phyloP scores from a whole-genome alignment of 2,797 vertebrate species.

The Geotria australis region DNA sequence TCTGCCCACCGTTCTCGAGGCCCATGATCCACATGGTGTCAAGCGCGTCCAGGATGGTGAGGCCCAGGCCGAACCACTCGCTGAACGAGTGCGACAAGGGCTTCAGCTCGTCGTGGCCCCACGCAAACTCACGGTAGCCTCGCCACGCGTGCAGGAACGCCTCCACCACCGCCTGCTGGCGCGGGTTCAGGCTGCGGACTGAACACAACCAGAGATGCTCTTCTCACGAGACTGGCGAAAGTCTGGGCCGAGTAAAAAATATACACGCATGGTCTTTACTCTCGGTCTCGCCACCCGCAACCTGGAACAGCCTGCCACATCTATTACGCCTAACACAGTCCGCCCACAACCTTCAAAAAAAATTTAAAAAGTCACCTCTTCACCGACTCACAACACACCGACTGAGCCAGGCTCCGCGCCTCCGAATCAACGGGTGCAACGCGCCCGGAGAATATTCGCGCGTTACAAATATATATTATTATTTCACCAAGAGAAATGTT shows the following conservation, averaged over 20 bases:
- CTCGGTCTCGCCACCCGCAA: too few species aligned
- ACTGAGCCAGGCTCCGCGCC: too few species aligned
- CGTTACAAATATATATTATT: too few species aligned
- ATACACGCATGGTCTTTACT: too few species aligned
- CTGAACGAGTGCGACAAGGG: conserved; percentile 50
- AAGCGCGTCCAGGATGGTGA: conserved; percentile 56
- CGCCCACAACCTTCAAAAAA: too few species aligned
- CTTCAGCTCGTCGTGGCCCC: conserved; percentile 72
- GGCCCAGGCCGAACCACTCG: conserved; percentile 72
- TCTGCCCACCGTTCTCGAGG: conserved; percentile 30
- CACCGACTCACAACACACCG: too few species aligned
- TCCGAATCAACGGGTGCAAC: too few species aligned
- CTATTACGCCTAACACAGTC: too few species aligned
- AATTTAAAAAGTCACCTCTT: too few species aligned
- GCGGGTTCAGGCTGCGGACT: conserved; percentile 2
- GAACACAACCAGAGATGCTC: not conserved
- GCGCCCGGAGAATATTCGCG: too few species aligned
- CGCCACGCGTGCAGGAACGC: conserved; percentile 65
- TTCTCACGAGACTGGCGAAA: not conserved
- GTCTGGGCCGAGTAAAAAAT: too few species aligned
- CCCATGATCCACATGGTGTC: conserved; percentile 86
- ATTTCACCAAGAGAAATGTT: too few species aligned
- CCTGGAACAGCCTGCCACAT: not conserved
- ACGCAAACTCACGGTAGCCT: conserved; percentile 51
- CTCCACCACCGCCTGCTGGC: conserved; percentile 27